A percentile compares a stretch with the other conserved stretches of the same genome.
phyloP scores from a whole-genome alignment of 2,888 invertebrate genomes.

The Heliconius ethilla region DNA sequence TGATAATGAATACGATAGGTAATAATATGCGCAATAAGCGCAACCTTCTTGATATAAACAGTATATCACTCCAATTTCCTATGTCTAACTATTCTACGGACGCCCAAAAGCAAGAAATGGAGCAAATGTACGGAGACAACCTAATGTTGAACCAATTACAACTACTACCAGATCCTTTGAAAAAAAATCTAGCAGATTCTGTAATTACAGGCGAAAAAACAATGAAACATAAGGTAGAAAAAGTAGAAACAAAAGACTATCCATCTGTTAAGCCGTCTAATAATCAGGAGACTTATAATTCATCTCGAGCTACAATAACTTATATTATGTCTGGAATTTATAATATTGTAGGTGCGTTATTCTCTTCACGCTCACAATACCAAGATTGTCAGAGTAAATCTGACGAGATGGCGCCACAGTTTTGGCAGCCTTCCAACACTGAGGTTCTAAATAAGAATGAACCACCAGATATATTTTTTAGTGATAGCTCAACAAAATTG shows the following conservation, averaged over 20 bases:
- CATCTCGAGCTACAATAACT: conserved; percentile 59
- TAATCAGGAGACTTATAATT: conserved; percentile 50
- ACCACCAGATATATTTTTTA: conserved; percentile 52
- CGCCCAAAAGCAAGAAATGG: conserved; percentile 57
- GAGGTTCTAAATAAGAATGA: conserved; percentile 68
- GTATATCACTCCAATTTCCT: conserved; percentile 58
- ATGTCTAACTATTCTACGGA: conserved; percentile 65
- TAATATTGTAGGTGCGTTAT: conserved; percentile 66
- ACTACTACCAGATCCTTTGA: conserved; percentile 66
- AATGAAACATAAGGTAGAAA: conserved; percentile 44
- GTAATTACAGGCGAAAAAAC: conserved; percentile 53
- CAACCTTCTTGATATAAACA: conserved; percentile 50
- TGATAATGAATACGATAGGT: conserved; percentile 49
- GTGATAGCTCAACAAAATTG: conserved; percentile 51
- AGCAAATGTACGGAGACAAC: conserved; percentile 57
- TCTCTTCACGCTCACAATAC: conserved; percentile 57
- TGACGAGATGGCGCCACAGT: conserved; percentile 55
- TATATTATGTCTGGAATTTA: conserved; percentile 67
- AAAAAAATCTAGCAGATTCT: conserved; percentile 72
- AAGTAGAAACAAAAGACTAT: conserved; percentile 42
- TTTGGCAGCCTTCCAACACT: conserved; percentile 65
- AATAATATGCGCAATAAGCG: conserved; percentile 62
- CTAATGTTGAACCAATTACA: conserved; percentile 63
- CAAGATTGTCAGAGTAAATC: conserved; percentile 57
- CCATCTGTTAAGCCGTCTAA: conserved; percentile 41